Conservation (phyloP, 2,113 vertebrate species). For the Henicopernis longicauda region DNA sequence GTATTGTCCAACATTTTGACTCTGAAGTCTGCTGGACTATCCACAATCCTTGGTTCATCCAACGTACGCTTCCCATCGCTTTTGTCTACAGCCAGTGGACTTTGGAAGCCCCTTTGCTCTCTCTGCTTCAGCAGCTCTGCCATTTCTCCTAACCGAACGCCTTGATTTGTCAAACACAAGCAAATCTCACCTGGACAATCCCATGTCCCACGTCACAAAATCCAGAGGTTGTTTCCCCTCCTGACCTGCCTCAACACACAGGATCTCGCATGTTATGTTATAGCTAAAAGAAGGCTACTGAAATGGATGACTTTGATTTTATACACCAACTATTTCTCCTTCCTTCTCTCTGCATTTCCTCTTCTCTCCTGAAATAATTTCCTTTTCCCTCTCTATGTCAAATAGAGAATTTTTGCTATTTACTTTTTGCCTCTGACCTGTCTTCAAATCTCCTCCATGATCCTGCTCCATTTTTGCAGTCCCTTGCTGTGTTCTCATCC, state of each 20-base stretch:
- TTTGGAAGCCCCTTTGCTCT: background rate
- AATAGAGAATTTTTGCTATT: background rate
- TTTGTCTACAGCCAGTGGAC: background rate
- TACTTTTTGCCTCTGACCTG: background rate
- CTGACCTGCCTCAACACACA: background rate
- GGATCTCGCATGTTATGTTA: background rate
- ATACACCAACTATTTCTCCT: background rate
- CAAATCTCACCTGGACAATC: background rate
- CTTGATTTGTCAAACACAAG: background rate
- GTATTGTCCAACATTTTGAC: background rate
- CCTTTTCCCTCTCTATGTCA: background rate
- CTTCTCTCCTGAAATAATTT: background rate
- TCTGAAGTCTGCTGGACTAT: background rate
- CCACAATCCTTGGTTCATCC: background rate
- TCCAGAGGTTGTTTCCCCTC: background rate
- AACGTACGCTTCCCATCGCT: accelerated
- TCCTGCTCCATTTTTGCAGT: background rate
- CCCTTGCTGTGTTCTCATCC: background rate
- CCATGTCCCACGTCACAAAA: background rate
- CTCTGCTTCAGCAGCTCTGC: background rate
- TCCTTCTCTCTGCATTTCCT: background rate
- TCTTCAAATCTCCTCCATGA: background rate
- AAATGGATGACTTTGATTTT: background rate
- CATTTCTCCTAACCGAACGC: background rate
- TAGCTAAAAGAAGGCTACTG: background rate